Evolutionary conservation across 2,113 vertebrate species (phyloP), one percentile per base, ranked within the genome.

Genomic region (Steatornis caripensis): DNA sequence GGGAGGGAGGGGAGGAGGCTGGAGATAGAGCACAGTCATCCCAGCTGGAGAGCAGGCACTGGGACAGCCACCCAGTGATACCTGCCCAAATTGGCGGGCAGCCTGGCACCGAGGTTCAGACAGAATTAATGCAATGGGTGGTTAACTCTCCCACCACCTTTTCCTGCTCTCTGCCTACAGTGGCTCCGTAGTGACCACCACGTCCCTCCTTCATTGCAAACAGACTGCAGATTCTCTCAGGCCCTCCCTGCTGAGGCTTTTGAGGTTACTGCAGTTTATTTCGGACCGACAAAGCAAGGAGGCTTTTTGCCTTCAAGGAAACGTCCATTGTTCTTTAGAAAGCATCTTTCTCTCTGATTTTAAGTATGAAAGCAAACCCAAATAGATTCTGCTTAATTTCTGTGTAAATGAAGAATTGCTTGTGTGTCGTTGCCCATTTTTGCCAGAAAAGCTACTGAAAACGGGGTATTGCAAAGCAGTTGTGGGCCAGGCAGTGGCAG

Each of bases 341-440:
- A 89, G 60, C 3, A 10, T 69, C 77, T 37, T 62, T 62, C 43
- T 74, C 72, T 51, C n/a, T 77, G 3, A 54, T 49, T 84, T 74
- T 55, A 80, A 46, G 90, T 55, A 27, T 3, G 45, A 57, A 60
- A 86, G 82, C 34, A 37, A 81, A 36, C 26, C 3, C 0, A 12
- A 86, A 69, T 66, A 20, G 21, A 10, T 66, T 77, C 22, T 48
- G 2, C 60, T n/a, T n/a, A 13, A 41, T 58, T 60, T 61, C 57
- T 41, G 32, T 6, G 0, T 55, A 53, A 78, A 41, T 16, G 43
- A 77, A 61, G 65, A 58, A 26, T 41, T 0, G 0, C 30, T 79
- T 30, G 37, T 27, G 46, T 45, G 6, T 2, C 15, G 13, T 45
- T 75, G 65, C 84, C 68, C 3, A 0, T 32, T 93, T 86, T 87